Conservation (phyloP, 2,888 invertebrate genomes). For the Spisula solida region DNA sequence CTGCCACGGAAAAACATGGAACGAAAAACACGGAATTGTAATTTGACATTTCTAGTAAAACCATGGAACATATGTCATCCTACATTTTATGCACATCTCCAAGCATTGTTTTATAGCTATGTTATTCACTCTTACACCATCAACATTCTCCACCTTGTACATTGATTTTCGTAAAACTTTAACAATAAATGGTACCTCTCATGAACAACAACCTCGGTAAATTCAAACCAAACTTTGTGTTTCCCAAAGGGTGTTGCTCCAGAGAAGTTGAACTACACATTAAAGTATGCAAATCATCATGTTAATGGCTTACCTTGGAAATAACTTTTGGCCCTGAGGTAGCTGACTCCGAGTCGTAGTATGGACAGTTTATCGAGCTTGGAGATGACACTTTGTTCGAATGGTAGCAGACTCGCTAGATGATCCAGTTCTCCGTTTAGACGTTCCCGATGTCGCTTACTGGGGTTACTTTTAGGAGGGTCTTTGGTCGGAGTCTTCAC, state of each 20-base stretch:
- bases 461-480: constrained; percentile 92
- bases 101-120: not conserved
- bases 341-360: constrained; percentile 98
- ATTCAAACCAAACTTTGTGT: too few species aligned
- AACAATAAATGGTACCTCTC: too few species aligned
- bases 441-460: constrained; percentile 98
- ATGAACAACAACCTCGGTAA: too few species aligned
- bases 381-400: constrained; percentile 98
- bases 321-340: constrained; percentile 99
- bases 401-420: constrained; percentile 93
- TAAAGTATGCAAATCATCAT: not conserved
- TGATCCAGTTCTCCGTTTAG: constrained; percentile 99
- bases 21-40: not conserved
- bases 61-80: not conserved
- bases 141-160: too few species aligned
- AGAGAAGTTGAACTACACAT: too few species aligned
- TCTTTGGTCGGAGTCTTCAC: constrained; percentile 93
- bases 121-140: not conserved
- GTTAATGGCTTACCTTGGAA: constrained; percentile 96
- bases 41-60: constrained; percentile 17
- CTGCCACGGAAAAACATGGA: constrained; percentile 6
- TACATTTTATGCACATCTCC: not conserved
- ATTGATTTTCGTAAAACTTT: too few species aligned
- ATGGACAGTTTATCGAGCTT: constrained; percentile 99
- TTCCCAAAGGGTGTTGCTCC: too few species aligned